A percentile compares a stretch with the other conserved stretches of the same genome.
Conservation (phyloP, 2,113 vertebrate genomes). For the Megaceryle torquata region DNA sequence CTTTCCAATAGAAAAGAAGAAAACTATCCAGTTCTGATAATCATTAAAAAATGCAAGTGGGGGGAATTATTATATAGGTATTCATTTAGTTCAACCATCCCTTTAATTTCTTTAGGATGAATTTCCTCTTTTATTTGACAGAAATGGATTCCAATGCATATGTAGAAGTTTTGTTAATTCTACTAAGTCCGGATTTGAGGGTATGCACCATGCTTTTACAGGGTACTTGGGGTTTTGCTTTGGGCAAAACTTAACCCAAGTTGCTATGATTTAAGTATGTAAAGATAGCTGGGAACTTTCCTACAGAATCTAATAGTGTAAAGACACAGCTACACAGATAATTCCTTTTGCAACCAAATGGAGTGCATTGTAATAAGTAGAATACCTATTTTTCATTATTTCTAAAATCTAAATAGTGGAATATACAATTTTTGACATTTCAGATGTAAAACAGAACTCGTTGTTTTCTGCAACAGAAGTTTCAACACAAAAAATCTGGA, state of each 20-base stretch:
- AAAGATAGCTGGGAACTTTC: not conserved
- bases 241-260: not conserved
- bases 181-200: not conserved
- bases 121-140: not conserved
- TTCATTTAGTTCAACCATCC: not conserved
- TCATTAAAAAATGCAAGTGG: not conserved
- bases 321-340: not conserved
- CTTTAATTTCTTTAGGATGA: not conserved
- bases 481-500: not conserved
- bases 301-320: not conserved
- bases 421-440: not conserved
- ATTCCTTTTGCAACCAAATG: not conserved
- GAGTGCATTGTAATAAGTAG: not conserved
- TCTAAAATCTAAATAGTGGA: not conserved
- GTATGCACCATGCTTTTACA: not conserved
- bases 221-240: not conserved
- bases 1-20: not conserved
- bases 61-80: not conserved
- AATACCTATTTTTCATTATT: not conserved
- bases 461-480: not conserved
- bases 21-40: not conserved
- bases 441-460: not conserved
- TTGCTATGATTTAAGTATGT: not conserved
- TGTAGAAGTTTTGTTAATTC: not conserved
- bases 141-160: not conserved